These are phyloP conservation scores for Orientallactaga sibirica DNA, from an alignment of 2,797 vertebrate genomes.

Conservation along the genomic window DNA sequence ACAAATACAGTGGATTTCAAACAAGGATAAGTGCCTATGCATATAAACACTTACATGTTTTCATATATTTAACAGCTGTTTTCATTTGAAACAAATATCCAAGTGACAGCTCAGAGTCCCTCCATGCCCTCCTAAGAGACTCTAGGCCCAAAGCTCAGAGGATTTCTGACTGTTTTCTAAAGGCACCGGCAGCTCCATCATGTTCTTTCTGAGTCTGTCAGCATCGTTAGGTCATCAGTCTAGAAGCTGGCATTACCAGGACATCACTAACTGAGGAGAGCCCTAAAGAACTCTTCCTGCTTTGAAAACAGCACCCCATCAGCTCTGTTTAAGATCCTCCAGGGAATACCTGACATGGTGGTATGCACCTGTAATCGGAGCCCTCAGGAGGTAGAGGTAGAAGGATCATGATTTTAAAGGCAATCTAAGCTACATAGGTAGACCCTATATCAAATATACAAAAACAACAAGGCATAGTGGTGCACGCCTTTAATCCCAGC, in stretches of 20 bases:
- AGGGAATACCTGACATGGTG: too few species aligned
- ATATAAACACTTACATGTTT: constrained; percentile 18
- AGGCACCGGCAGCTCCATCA: not conserved
- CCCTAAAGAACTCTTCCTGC: not conserved
- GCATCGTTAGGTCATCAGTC: not conserved
- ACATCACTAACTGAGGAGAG: not conserved
- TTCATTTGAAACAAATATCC: constrained; percentile 53
- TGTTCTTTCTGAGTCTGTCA: constrained; percentile 13
- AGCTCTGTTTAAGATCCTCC: not conserved
- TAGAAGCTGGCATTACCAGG: not conserved
- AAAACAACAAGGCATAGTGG: not conserved
- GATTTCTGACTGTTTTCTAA: not conserved
- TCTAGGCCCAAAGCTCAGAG: not conserved
- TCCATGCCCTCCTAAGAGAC: not conserved
- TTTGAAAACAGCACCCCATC: not conserved
- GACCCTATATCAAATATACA: not conserved
- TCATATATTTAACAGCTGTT: not conserved
- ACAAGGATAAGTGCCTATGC: not conserved
- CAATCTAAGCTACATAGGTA: not conserved
- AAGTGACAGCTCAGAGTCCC: constrained; percentile 19
- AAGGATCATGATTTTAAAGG: not conserved
- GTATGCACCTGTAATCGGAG: too few species aligned
- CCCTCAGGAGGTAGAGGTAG: not conserved
- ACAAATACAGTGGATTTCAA: constrained; percentile 40
- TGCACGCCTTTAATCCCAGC: too few species aligned